Evolutionary conservation across 1,140 invertebrate species (phyloP).

Genomic region (Temnothorax nylanderi): DNA sequence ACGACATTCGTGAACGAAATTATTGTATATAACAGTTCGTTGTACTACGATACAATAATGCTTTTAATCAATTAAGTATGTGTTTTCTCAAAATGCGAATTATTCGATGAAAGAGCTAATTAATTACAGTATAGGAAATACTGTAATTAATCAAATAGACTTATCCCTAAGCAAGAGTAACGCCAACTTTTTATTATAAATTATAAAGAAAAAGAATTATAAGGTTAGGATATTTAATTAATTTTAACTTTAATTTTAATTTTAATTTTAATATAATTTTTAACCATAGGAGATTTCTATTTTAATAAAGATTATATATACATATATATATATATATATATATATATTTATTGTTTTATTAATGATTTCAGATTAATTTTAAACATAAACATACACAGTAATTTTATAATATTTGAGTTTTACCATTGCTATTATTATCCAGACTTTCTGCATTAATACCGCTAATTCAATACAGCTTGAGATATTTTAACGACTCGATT

Average conservation of each 20-base stretch:
- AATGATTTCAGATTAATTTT: background rate
- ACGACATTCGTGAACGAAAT: background rate
- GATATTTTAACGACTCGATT: constrained; percentile 22
- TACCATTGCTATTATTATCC: background rate
- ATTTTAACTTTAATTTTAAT: too few relatives aligned
- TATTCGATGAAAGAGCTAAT: background rate
- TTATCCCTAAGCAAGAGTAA: background rate
- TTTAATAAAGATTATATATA: background rate
- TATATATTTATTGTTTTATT: background rate
- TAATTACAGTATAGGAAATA: background rate
- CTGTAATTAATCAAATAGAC: background rate
- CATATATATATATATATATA: background rate
- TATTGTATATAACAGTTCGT: background rate
- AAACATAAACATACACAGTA: background rate
- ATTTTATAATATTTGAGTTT: background rate
- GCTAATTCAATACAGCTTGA: constrained; percentile 1
- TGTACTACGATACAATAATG: too few relatives aligned
- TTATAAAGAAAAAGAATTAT: background rate
- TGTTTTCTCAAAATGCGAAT: background rate
- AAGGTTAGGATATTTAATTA: too few relatives aligned
- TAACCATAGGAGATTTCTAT: background rate
- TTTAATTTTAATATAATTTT: background rate
- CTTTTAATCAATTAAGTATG: background rate
- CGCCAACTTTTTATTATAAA: background rate
- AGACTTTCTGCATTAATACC: background rate